Conservation (phyloP, 2,888 invertebrate genomes). For the Oligia strigilis region DNA sequence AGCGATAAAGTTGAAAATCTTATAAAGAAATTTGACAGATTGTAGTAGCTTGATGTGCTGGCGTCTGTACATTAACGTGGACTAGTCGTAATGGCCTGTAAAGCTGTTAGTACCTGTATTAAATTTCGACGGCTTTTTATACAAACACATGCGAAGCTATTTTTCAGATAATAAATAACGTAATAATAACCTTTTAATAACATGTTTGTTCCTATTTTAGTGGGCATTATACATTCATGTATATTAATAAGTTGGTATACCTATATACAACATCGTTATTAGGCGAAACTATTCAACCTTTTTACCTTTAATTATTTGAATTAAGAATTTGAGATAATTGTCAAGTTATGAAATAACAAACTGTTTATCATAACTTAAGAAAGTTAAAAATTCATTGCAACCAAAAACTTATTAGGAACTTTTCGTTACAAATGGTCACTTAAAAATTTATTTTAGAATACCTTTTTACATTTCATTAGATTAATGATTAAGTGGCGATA, state of each 20-base stretch:
- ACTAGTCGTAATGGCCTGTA: conserved; percentile 16
- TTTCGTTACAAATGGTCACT: too few relatives aligned
- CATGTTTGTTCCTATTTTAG: not conserved
- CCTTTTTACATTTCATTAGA: too few relatives aligned
- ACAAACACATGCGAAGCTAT: conserved; percentile 2
- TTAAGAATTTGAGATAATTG: not conserved
- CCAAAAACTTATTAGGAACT: too few relatives aligned
- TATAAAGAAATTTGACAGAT: too few relatives aligned
- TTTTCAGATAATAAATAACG: conserved; percentile 15
- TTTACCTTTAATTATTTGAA: not conserved
- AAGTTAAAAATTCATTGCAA: too few relatives aligned
- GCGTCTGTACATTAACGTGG: not conserved
- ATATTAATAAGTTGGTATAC: not conserved
- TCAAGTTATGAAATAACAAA: not conserved
- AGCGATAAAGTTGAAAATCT: too few relatives aligned
- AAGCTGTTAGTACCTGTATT: conserved; percentile 9
- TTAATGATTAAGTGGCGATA: too few relatives aligned
- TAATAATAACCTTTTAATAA: conserved; percentile 22
- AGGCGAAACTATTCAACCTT: conserved; percentile 9
- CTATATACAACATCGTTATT: not conserved
- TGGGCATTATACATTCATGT: conserved; percentile 20
- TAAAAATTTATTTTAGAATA: too few relatives aligned
- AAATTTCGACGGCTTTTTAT: conserved; percentile 20
- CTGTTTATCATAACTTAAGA: too few relatives aligned
- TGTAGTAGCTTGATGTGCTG: too few relatives aligned